A percentile compares a stretch with the other conserved stretches of the same genome.
Conservation (phyloP, 2,888 invertebrate genomes). For the Hololepta plana region DNA sequence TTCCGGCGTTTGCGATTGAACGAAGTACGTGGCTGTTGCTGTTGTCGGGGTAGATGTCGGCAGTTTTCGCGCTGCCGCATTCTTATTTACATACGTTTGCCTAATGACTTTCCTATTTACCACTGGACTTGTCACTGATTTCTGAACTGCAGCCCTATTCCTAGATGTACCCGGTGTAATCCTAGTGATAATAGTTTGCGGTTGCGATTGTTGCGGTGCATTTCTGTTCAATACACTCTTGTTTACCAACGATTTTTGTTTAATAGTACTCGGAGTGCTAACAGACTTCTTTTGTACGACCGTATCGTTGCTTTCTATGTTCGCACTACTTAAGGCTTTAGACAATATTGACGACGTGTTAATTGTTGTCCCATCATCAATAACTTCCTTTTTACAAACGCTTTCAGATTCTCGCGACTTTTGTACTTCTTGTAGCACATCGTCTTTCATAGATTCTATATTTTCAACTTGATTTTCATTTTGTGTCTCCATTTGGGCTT, state of each 20-base stretch:
- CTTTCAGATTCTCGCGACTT: conserved; percentile 1
- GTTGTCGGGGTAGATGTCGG: conserved; percentile 6
- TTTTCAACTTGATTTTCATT: conserved; percentile 1
- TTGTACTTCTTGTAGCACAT: background rate
- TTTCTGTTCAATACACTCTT: conserved; percentile 8
- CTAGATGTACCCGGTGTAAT: conserved; percentile 10
- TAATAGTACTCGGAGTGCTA: conserved; percentile 13
- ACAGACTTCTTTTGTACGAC: conserved; percentile 9
- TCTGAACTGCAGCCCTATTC: conserved; percentile 8
- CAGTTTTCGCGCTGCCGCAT: too few relatives aligned
- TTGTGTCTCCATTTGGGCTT: background rate
- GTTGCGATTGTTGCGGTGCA: conserved; percentile 18
- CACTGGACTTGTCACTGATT: conserved; percentile 7
- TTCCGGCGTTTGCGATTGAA: too few relatives aligned
- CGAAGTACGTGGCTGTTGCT: too few relatives aligned
- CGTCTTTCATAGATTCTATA: conserved; percentile 2
- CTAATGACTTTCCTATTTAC: conserved; percentile 8
- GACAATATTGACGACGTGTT: conserved; percentile 24
- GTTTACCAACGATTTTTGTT: conserved; percentile 18
- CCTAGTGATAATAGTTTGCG: conserved; percentile 14
- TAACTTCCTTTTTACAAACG: too few relatives aligned
- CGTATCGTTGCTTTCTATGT: too few relatives aligned
- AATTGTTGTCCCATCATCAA: too few relatives aligned
- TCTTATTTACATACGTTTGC: conserved; percentile 10
- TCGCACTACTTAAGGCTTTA: conserved; percentile 20